Evolutionary conservation across 2,113 vertebrate species (phyloP).

Genomic region (Heptranchias perlo): DNA sequence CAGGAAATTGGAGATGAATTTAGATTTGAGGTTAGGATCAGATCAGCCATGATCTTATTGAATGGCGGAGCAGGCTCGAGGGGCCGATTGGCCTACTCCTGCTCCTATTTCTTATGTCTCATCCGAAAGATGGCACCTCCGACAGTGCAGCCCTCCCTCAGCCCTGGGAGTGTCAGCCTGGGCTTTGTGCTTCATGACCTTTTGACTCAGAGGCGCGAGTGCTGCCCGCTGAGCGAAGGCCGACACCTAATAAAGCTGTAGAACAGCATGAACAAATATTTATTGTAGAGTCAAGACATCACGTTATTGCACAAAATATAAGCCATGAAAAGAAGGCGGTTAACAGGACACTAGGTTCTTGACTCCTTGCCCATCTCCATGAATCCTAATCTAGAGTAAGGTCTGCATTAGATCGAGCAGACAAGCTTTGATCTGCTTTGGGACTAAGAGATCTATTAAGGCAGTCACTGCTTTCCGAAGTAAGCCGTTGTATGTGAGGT

Average conservation of each 20-base stretch:
- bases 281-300: no score
- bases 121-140: no score
- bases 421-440: background rate
- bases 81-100: no score
- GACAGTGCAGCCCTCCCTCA: background rate
- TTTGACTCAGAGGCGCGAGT: background rate
- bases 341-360: background rate
- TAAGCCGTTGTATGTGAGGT: background rate
- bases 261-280: background rate
- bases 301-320: background rate
- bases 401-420: background rate
- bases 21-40: no score
- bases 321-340: background rate
- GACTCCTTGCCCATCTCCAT: background rate
- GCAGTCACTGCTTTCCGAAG: background rate
- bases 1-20: no score
- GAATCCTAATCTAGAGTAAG: background rate
- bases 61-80: no score
- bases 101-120: no score
- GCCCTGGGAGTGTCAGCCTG: background rate
- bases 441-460: background rate
- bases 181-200: background rate
- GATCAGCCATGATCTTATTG: no score
- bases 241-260: background rate
- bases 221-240: background rate